A percentile compares a stretch with the other conserved stretches of the same genome.
Conservation (phyloP, 2,888 invertebrate species). For the Noctua fimbriata region DNA sequence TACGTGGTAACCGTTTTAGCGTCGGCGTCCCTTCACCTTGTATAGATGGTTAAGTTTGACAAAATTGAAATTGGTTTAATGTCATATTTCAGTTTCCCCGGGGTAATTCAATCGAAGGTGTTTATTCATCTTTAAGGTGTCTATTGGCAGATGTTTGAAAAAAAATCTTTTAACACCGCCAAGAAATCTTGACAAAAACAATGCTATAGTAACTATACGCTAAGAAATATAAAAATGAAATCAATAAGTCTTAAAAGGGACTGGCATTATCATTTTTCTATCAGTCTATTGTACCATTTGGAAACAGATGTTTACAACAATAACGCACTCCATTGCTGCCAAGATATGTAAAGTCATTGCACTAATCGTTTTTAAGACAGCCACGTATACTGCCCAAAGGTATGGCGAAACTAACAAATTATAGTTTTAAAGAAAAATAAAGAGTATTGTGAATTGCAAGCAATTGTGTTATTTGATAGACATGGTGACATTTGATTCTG, state of each 20-base stretch:
- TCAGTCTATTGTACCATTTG: neutral
- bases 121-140: neutral
- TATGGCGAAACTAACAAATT: slow-evolving; percentile 51
- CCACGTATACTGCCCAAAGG: slow-evolving; percentile 28
- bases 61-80: neutral
- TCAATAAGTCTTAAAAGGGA: neutral
- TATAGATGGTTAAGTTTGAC: neutral
- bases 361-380: slow-evolving; percentile 61
- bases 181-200: neutral
- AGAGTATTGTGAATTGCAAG: slow-evolving; percentile 12
- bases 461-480: slow-evolving; percentile 13
- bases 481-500: slow-evolving; percentile 22
- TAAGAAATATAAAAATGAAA: neutral
- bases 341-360: slow-evolving; percentile 62
- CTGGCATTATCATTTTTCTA: neutral
- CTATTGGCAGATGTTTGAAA: too few relatives aligned
- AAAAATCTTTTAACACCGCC: neutral
- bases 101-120: neutral
- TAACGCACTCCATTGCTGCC: slow-evolving; percentile 48
- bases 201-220: neutral
- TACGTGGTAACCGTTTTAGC: too few relatives aligned
- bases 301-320: slow-evolving; percentile 65
- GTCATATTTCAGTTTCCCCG: neutral
- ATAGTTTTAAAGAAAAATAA: slow-evolving; percentile 26
- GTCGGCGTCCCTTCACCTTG: too few relatives aligned